Percentiles rank a stretch among this genome's conserved stretches.
Conservation (phyloP, 1,140 invertebrate species). For the Bradysia coprophila region DNA sequence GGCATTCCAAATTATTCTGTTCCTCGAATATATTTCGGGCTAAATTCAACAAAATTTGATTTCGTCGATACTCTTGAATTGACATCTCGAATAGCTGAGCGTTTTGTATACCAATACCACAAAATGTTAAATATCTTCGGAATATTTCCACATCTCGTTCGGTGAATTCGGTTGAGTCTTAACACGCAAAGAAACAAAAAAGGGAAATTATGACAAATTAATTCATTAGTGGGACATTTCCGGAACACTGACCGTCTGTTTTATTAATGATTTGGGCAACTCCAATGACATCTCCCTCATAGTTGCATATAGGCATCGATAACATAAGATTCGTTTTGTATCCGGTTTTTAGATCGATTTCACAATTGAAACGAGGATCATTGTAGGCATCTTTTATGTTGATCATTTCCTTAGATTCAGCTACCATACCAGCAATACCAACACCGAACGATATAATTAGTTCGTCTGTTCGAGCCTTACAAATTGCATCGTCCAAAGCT, state of each 20-base stretch:
- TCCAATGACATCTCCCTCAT: conserved; percentile 87
- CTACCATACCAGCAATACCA: conserved; percentile 77
- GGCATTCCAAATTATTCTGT: conserved; percentile 79
- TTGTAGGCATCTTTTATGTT: conserved; percentile 85
- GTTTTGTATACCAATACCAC: conserved; percentile 93
- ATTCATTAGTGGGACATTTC: neutral
- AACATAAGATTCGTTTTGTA: conserved; percentile 83
- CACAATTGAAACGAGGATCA: conserved; percentile 66
- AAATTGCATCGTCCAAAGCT: conserved; percentile 53
- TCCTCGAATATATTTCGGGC: conserved; percentile 82
- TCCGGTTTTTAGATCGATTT: conserved; percentile 79
- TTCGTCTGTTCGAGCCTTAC: conserved; percentile 52
- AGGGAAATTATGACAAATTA: neutral
- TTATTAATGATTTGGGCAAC: conserved; percentile 97
- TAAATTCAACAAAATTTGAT: conserved; percentile 77
- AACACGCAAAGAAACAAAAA: neutral
- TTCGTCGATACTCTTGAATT: conserved; percentile 79
- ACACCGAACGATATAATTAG: conserved; percentile 76
- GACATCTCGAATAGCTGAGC: conserved; percentile 91
- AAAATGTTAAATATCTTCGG: conserved; percentile 81
- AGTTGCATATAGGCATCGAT: conserved; percentile 91
- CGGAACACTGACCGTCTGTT: conserved; percentile 39
- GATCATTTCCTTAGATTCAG: conserved; percentile 69
- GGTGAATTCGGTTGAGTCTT: conserved; percentile 63
- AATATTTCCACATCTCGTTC: conserved; percentile 76